Evolutionary conservation across 1,140 invertebrate species (phyloP), one percentile per base, ranked within the genome.

Genomic region (Bombus affinis): DNA sequence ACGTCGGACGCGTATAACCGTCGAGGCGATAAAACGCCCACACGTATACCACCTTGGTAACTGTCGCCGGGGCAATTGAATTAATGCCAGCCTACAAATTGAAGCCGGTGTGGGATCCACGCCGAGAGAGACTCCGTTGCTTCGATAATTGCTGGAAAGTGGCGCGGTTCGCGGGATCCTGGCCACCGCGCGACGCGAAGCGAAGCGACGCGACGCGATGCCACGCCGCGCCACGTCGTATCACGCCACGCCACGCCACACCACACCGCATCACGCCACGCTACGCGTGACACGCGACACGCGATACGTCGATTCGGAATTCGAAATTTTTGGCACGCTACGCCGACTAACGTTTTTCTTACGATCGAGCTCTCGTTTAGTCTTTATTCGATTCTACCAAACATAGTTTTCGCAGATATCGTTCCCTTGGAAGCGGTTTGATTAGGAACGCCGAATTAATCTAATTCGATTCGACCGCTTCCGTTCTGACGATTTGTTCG

Each of bases 11-110:
- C 37, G 84, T 85, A 90, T 89, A 90, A 89, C 89, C 85, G 86
- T 85, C 81, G 88, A 90, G 89, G 88, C 89, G 88, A 90, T 90
- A 90, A 90, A 90, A 90, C 89, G 89, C 89, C 88, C 89, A 90
- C 89, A 89, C 87, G 88, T 89, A 90, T 85, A 87, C 89, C 88
- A 90, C 89, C 89, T 90, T 90, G 89, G 89, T 85, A 90, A 90
- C 86, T 88, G 88, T 90, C 88, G 89, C 85, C 89, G 90, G 90
- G 92, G 92, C 93, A 94, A 94, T 94, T 93, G 92, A 94, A 94
- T 94, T 94, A 94, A 94, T 93, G 93, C 93, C 93, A 94, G 92
- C 91, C 93, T 94, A 94, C 93, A 94, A 94, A 94, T 94, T 94
- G 92, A 93, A 94, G 92, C 92, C 91, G 92, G 86, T 91, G 86